Evolutionary conservation across 64 coral and sea anemone species (phyloP).

Genomic region (Platygyra sinensis): DNA sequence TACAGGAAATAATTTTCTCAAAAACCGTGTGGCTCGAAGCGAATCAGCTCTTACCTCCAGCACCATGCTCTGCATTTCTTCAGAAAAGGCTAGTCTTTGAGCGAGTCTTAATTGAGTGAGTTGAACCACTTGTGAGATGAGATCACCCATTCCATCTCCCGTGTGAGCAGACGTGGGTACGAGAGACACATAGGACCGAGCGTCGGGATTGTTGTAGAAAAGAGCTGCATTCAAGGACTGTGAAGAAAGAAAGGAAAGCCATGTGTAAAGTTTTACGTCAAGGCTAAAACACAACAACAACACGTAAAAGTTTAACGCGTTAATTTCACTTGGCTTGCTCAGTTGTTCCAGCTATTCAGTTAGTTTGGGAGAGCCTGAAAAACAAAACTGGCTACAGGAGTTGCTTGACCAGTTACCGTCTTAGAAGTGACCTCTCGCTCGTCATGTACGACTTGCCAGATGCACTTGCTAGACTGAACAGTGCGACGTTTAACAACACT

Average conservation of each 20-base stretch:
- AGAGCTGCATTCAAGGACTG: constrained; percentile 87
- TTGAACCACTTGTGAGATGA: constrained; percentile 85
- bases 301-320: not conserved
- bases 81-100: constrained; percentile 80
- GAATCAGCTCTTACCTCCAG: constrained; percentile 56
- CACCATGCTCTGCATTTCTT: constrained; percentile 91
- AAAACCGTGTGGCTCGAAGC: no score
- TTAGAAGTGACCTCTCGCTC: no score
- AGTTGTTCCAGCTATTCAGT: no score
- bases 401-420: no score
- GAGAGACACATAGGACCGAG: constrained; percentile 82
- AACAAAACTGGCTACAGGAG: no score
- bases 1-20: no score
- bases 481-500: no score
- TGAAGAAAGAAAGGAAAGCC: not conserved
- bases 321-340: no score
- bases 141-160: constrained; percentile 96
- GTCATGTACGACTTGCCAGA: no score
- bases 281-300: no score
- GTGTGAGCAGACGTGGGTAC: constrained; percentile 96
- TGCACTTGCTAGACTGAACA: no score
- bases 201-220: constrained; percentile 93
- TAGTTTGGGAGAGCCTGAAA: no score
- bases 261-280: not conserved
- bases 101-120: constrained; percentile 86